Base-by-base conservation (phyloP, 2,888 invertebrate genomes). In the Drosophila antonietae region DNA sequence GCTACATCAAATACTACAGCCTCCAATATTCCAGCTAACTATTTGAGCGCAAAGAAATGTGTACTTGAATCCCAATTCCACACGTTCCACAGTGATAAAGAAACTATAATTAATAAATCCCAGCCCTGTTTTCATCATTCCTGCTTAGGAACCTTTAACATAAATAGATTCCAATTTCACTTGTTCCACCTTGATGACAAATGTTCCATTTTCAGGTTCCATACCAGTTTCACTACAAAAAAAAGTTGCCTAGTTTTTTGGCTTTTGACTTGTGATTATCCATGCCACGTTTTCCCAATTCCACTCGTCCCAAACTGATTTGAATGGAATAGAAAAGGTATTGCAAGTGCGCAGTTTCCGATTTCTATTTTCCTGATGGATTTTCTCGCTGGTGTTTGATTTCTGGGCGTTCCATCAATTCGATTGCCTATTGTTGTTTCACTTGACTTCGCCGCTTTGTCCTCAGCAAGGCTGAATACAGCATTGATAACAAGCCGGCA, bases 351-450 rank as follows among this genome's bases (percentile, higher is more conserved):
- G 53, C 53, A 20, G 14, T 6, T 37, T 12, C 28, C 7, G 12
- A 52, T 44, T 37, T 35, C 46, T 18, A n/a, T 37, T 28, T 39
- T 65, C 28, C 15, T 59, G 43, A 44, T 73, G 53, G 18, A 63
- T 61, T 67, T 71, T 73, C n/a, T 60, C 15, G 33, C 18, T 59
- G 59, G 37, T 56, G 33, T 75, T 65, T 62, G 76, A 75, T 75
- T 75, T 60, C 76, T 43, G 18, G 64, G 41, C 60, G 58, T 35
- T 60, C 68, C 63, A 62, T 77, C 72, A 71, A 71, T 64, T 59
- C 51, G 56, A 61, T 64, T 78, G 41, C 37, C 58, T 39, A 65
- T 75, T 62, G 75, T 76, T 62, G 64, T 59, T 58, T 55, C 51
- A 59, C 41, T 47, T 62, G 71, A 76, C 64, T 64, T 46, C 39